Evolutionary conservation across 2,113 vertebrate species (phyloP).

Genomic region (Apus apus): DNA sequence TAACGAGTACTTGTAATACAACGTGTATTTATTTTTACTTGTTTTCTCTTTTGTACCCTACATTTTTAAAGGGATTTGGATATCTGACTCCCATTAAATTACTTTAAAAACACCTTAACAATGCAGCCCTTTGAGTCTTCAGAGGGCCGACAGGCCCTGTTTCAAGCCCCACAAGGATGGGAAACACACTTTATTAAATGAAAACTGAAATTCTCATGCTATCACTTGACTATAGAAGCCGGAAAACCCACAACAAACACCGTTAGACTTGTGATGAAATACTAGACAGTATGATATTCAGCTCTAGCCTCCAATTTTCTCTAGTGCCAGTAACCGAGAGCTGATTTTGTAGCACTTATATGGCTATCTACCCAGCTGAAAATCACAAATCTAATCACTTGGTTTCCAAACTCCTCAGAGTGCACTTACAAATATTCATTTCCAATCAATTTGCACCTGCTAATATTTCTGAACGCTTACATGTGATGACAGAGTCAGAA

Average conservation of each 20-base stretch:
- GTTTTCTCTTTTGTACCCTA: slow-evolving; percentile 14
- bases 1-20: neutral
- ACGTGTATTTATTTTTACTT: neutral
- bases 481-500: slow-evolving; percentile 25
- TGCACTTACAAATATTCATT: slow-evolving; percentile 49
- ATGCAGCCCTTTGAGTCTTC: neutral
- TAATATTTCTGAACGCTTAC: slow-evolving; percentile 43
- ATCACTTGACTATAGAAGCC: neutral
- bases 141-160: neutral
- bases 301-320: slow-evolving; percentile 5
- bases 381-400: slow-evolving; percentile 47
- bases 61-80: slow-evolving; percentile 38
- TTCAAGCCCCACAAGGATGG: neutral
- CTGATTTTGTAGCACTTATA: slow-evolving; percentile 6
- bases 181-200: slow-evolving; percentile 6
- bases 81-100: slow-evolving; percentile 6
- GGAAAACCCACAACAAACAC: neutral
- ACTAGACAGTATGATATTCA: slow-evolving; percentile 7
- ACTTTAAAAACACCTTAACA: slow-evolving; percentile 10
- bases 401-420: slow-evolving; percentile 31
- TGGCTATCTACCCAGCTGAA: slow-evolving; percentile 22
- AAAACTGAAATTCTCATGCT: slow-evolving; percentile 26
- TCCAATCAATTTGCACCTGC: slow-evolving; percentile 54
- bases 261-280: slow-evolving; percentile 2
- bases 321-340: neutral